Evolutionary conservation across 2,113 vertebrate species (phyloP).

Genomic region (Eira barbara): DNA sequence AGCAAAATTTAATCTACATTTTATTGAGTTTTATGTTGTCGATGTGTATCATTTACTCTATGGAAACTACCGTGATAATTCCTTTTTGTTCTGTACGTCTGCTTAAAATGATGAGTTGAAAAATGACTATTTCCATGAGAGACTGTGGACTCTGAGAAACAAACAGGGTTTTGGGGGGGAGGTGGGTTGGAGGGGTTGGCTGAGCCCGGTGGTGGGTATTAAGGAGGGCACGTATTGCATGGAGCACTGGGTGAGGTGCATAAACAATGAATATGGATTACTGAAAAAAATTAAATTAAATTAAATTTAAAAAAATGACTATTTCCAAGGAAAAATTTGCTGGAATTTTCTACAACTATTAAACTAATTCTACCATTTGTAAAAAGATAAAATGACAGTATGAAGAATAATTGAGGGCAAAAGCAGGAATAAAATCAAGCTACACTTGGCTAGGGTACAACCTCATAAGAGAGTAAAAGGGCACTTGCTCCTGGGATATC

Average conservation of each 20-base stretch:
- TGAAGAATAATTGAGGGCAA: background rate
- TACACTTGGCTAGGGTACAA: background rate
- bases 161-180: no score
- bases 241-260: no score
- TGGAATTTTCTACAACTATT: background rate
- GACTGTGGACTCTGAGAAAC: no score
- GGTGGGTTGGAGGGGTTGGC: no score
- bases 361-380: slow-evolving; percentile 47
- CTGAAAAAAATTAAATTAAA: no score
- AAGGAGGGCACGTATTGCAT: no score
- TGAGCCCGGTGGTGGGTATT: no score
- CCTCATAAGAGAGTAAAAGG: background rate
- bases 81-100: background rate
- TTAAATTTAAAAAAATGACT: background rate
- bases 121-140: background rate
- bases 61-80: background rate
- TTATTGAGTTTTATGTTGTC: slow-evolving; percentile 18
- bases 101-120: background rate
- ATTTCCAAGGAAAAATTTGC: slow-evolving; percentile 5
- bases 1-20: slow-evolving; percentile 53
- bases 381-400: background rate
- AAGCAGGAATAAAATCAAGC: background rate
- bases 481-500: background rate
- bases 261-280: no score
- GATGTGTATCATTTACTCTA: slow-evolving; percentile 36